Percentiles rank a stretch among this genome's conserved stretches.
These are phyloP conservation scores for Brachionus paranguensis DNA, from an alignment of 1,140 invertebrate genomes.

Conservation along the genomic window DNA sequence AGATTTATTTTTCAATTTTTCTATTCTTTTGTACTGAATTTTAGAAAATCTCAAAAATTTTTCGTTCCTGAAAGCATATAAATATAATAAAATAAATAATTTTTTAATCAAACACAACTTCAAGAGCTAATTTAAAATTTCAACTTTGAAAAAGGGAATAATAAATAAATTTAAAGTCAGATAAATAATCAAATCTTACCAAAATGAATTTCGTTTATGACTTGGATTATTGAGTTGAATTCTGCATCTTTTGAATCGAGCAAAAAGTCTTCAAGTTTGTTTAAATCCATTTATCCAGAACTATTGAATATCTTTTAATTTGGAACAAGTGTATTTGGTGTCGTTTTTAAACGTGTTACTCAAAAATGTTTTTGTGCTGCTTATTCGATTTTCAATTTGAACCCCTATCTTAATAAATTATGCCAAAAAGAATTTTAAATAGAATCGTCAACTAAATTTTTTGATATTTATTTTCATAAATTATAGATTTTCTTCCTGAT, in stretches of 20 bases:
- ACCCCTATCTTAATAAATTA: constrained; percentile 8
- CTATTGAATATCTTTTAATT: background rate
- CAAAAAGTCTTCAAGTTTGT: background rate
- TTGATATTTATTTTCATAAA: background rate
- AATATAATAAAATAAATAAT: too few species aligned
- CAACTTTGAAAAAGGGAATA: too few species aligned
- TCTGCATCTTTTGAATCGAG: background rate
- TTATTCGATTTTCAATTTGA: background rate
- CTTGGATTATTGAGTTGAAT: background rate
- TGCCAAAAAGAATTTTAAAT: background rate
- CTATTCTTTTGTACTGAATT: too few species aligned
- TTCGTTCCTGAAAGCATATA: too few species aligned
- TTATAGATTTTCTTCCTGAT: background rate
- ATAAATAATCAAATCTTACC: background rate
- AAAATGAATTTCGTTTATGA: background rate
- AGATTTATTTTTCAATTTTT: too few species aligned
- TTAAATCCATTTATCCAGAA: background rate
- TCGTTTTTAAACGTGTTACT: background rate
- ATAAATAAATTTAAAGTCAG: background rate
- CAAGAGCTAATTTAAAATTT: too few species aligned
- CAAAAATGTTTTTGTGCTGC: background rate
- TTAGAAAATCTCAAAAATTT: too few species aligned
- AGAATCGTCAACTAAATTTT: background rate
- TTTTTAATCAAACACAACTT: too few species aligned
- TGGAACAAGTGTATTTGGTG: background rate